Evolutionary conservation across 2,888 invertebrate genomes (phyloP), one percentile per base, ranked within the genome.

Genomic region (Pachliopta kotzebuea): DNA sequence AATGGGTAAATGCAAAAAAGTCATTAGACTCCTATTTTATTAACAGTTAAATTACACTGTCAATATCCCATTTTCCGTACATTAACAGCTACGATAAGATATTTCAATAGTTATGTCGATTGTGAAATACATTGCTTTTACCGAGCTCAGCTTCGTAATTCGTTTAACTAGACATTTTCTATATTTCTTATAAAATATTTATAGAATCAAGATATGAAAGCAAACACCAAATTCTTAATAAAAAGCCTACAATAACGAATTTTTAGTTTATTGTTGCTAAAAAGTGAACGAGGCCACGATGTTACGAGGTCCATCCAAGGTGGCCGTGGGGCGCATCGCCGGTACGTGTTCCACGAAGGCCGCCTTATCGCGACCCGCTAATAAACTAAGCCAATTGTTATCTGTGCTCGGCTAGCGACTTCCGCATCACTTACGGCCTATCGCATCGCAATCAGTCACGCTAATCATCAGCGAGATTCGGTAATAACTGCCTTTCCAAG

Each of bases 341-440:
- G 55, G 59, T 62, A 63, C 67, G 72, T 76, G 75, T 74, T 73
- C 66, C 63, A 67, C 69, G 84, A 86, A 87, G 85, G 86, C 72
- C 83, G 73, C 74, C 73, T 81, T 85, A 86, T 87, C 86, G 77
- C 77, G 71, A 71, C 69, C 71, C 72, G 74, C 75, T 86, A 86
- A 87, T 88, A 86, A 85, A 80, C 77, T 80, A 85, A 81, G 79
- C 82, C 83, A 83, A 83, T 85, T 84, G 84, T 87, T 90, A 88
- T 88, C 86, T 84, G 79, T 74, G 77, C 80, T 75, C 77, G 78
- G 74, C 75, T 78, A 84, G 79, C 79, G 70, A 83, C 86, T 91
- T 91, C 90, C 91, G 89, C 81, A 79, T 88, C 74, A 75, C 80
- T 85, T 85, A 85, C 71, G 85, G 87, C 77, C 86, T 74, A 57